These are phyloP conservation scores for Drosophila repletoides DNA, from an alignment of 1,140 invertebrate genomes.

Conservation along the genomic window DNA sequence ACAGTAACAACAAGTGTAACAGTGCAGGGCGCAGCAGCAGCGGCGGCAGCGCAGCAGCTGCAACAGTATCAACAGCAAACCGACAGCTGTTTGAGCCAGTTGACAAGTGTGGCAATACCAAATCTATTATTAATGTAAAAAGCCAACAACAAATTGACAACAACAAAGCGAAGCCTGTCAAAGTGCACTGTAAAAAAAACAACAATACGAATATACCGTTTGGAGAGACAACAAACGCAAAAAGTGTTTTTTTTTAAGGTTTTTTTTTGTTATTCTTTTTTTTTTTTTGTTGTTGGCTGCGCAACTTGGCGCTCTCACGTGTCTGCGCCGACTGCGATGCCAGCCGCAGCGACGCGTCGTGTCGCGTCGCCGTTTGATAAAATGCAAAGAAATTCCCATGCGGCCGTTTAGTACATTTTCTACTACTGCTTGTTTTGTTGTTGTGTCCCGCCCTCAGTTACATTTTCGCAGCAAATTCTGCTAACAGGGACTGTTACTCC, in stretches of 20 bases:
- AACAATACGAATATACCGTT: constrained; percentile 36
- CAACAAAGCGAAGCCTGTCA: constrained; percentile 15
- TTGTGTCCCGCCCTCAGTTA: constrained; percentile 38
- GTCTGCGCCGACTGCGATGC: constrained; percentile 45
- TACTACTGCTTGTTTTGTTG: constrained; percentile 45
- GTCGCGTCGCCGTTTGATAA: constrained; percentile 55
- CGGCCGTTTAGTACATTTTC: constrained; percentile 64
- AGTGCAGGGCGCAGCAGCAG: constrained; percentile 20
- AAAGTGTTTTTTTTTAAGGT: constrained; percentile 32
- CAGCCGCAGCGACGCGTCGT: constrained; percentile 15
- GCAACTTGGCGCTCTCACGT: constrained; percentile 57
- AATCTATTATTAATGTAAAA: constrained; percentile 39
- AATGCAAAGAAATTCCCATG: constrained; percentile 73
- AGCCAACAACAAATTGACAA: constrained; percentile 16
- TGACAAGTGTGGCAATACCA: constrained; percentile 15
- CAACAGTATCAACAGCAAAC: not conserved
- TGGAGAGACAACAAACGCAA: constrained; percentile 23
- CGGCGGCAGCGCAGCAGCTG: not conserved
- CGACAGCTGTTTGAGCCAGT: constrained; percentile 40
- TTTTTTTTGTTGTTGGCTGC: constrained; percentile 39
- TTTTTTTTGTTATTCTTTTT: constrained; percentile 15
- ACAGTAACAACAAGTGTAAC: constrained; percentile 50
- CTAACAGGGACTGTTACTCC: not conserved
- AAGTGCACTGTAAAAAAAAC: constrained; percentile 9
- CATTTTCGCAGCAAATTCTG: constrained; percentile 11